Evolutionary conservation across 2,113 vertebrate species (phyloP), one percentile per base, ranked within the genome.

Genomic region (Cryptomyrus ogoouensis): DNA sequence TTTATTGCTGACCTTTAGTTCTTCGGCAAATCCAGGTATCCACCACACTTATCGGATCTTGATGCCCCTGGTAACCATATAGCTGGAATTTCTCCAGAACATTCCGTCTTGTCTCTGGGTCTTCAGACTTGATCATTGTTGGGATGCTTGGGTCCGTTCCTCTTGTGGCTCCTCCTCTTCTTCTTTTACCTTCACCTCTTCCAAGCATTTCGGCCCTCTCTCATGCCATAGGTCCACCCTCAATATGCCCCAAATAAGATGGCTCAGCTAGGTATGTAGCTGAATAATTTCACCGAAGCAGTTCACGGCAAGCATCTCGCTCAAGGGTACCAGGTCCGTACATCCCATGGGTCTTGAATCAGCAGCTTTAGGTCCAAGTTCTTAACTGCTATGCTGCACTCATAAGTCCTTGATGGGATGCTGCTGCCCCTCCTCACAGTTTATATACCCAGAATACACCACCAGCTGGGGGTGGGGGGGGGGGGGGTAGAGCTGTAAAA

Each of bases 311-410:
- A 49, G 83, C 47, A 50, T 24, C 47, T 49, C 10, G 44, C 83
- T 86, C 12, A 86, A 50, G 83, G 83, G 44, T 86, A 86, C 12
- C 17, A 39, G 8, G 31, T 47, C 31, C 13, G 15, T 21, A 39
- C 50, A n/a, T 87, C 85, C 47, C 85, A 21, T 35, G 50, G 85
- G 50, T 87, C n/a, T 87, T 53, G 83, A 84, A 47, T 84, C 50
- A 87, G 50, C 85, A 87, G 47, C 85, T 87, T 87, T 52, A 53
- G 44, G 19, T 87, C 47, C 85, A 84, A n/a, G 42, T 84, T n/a
- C 85, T 86, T 86, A n/a, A 86, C 84, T 27, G 50, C 50, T 39
- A n/a, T 15, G 13, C 49, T 87, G 27, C 27, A 53, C 47, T 35
- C 15, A 53, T 39, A 53, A 53, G 31, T 84, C 83, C 83, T 84